Percentiles rank a stretch among this genome's conserved stretches.
phyloP scores from a whole-genome alignment of 1,140 invertebrate species.

The Phymastichus coffea region DNA sequence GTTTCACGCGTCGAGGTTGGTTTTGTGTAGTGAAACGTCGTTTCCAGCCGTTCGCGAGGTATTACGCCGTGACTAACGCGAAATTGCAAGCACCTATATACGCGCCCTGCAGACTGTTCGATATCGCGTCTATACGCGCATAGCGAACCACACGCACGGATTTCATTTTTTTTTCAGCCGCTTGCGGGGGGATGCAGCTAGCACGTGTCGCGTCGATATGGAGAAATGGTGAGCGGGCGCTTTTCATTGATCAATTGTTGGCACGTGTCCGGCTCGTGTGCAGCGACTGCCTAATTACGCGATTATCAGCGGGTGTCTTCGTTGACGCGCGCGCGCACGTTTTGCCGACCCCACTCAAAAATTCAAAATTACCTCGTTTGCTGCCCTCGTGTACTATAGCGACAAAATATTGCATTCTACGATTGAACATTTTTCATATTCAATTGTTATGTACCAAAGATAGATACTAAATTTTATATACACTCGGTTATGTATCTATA shows the following conservation, averaged over 20 bases:
- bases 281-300: constrained; percentile 55
- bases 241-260: constrained; percentile 55
- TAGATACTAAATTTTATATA: no score
- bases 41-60: constrained; percentile 30
- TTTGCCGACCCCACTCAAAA: constrained; percentile 35
- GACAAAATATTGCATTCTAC: no score
- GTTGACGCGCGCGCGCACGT: constrained; percentile 32
- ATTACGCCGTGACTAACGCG: constrained; percentile 39
- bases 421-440: no score
- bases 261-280: constrained; percentile 51
- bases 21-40: constrained; percentile 24
- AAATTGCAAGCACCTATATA: constrained; percentile 40
- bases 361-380: constrained; percentile 50
- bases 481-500: no score
- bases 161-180: background rate
- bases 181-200: constrained; percentile 42
- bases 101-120: no score
- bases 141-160: background rate
- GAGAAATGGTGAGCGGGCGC: constrained; percentile 35
- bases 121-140: no score
- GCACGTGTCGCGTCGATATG: constrained; percentile 51
- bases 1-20: background rate
- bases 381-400: constrained; percentile 44
- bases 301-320: constrained; percentile 54
- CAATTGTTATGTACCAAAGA: no score